Conservation (phyloP, 2,888 invertebrate genomes). For the Dermolepida albohirtum region DNA sequence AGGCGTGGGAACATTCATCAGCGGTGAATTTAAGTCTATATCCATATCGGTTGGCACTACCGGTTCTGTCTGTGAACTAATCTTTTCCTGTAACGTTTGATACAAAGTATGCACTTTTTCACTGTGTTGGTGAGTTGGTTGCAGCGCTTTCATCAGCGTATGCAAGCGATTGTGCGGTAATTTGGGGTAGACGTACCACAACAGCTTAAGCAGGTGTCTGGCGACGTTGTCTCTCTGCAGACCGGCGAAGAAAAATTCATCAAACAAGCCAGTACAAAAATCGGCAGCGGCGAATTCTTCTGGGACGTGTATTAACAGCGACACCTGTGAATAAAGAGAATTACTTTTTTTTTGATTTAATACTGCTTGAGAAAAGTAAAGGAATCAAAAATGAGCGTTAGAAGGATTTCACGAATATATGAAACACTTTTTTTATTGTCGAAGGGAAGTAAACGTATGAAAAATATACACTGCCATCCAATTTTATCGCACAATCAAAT, state of each 20-base stretch:
- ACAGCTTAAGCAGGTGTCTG: conserved; percentile 87
- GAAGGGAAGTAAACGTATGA: too few relatives aligned
- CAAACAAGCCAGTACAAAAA: conserved; percentile 94
- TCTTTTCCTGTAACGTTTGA: conserved; percentile 82
- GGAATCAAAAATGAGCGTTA: too few relatives aligned
- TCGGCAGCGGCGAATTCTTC: conserved; percentile 95
- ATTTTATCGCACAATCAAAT: too few relatives aligned
- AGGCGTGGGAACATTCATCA: conserved; percentile 87
- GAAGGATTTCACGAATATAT: too few relatives aligned
- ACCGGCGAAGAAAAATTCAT: conserved; percentile 94
- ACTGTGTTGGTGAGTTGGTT: conserved; percentile 82
- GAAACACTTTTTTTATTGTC: too few relatives aligned
- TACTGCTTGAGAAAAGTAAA: too few relatives aligned
- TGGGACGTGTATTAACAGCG: conserved; percentile 85
- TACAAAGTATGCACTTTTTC: conserved; percentile 86
- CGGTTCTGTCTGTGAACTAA: conserved; percentile 78
- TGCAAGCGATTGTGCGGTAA: conserved; percentile 83
- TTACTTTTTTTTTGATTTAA: too few relatives aligned
- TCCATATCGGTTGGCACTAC: conserved; percentile 70
- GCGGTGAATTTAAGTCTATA: conserved; percentile 82
- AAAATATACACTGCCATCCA: too few relatives aligned
- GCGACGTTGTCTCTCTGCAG: conserved; percentile 91
- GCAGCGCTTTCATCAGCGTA: conserved; percentile 83
- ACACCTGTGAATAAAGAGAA: conserved; percentile 65
- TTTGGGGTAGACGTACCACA: conserved; percentile 92